phyloP scores from a whole-genome alignment of 2,797 vertebrate genomes.

The Rhodeus uyekii region DNA sequence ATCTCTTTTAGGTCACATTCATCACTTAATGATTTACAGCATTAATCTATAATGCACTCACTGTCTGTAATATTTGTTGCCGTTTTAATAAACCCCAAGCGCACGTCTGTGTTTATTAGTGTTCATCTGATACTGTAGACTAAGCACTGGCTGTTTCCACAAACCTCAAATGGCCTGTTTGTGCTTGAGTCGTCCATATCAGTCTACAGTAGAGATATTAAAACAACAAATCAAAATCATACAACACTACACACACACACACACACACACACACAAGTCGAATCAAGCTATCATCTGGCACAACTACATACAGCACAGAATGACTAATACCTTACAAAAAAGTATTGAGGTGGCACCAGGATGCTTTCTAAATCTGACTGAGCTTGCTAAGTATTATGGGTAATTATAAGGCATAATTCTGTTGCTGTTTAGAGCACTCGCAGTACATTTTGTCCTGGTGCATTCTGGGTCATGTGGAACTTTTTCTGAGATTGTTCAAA shows the following conservation, averaged over 20 bases:
- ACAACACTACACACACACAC: conserved; percentile 17
- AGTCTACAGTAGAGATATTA: conserved; percentile 58
- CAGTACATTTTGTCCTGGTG: background rate
- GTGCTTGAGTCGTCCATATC: conserved; percentile 47
- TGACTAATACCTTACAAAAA: conserved; percentile 5
- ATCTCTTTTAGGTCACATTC: background rate
- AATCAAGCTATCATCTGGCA: conserved; percentile 10
- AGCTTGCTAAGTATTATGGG: background rate
- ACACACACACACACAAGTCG: background rate
- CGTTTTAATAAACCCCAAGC: conserved; percentile 10
- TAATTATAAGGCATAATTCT: background rate
- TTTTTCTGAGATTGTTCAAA: no score
- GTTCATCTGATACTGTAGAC: background rate
- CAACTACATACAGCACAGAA: background rate
- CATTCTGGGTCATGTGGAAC: no score
- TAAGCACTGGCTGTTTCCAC: background rate
- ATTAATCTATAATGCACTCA: background rate
- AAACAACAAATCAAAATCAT: conserved; percentile 55
- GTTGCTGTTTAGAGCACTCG: background rate
- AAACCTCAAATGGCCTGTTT: conserved; percentile 32
- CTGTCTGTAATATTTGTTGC: background rate
- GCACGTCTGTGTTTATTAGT: conserved; percentile 5
- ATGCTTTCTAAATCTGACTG: background rate
- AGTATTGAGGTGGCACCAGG: no score
- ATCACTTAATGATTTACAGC: background rate